Evolutionary conservation across 2,888 invertebrate genomes (phyloP).

Genomic region (Patella ulyssiponensis): DNA sequence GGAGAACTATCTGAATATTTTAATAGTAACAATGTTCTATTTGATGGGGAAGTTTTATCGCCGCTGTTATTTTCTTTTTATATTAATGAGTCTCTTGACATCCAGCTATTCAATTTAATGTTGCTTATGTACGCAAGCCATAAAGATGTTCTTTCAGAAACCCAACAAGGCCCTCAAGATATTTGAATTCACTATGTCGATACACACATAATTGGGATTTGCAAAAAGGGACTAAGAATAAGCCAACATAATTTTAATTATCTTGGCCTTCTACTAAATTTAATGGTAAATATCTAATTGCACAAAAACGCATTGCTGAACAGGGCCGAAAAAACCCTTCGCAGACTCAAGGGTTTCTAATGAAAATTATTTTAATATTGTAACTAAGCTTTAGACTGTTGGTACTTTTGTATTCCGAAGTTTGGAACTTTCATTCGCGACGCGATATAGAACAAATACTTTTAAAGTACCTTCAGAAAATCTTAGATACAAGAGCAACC

Average conservation of each 20-base stretch:
- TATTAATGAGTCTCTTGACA: neutral
- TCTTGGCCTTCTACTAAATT: neutral
- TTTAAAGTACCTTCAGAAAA: neutral
- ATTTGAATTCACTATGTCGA: neutral
- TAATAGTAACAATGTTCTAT: slow-evolving; percentile 2
- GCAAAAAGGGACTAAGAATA: neutral
- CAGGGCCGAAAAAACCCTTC: neutral
- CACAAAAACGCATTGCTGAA: neutral
- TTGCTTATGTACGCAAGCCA: neutral
- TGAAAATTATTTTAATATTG: neutral
- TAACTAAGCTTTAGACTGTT: neutral
- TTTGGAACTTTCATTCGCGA: neutral
- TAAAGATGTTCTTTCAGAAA: neutral
- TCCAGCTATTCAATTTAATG: neutral
- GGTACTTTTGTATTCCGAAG: neutral
- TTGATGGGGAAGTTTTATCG: neutral
- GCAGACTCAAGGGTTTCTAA: neutral
- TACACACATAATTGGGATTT: neutral
- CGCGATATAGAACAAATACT: neutral
- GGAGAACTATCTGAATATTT: slow-evolving; percentile 16
- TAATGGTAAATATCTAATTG: slow-evolving; percentile 5
- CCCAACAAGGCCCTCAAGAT: neutral
- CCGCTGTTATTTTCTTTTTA: neutral
- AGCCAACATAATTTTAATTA: neutral
- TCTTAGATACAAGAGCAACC: neutral